These are phyloP conservation scores for Eupelmus urozonus DNA, from an alignment of 2,888 invertebrate species.

Conservation along the genomic window DNA sequence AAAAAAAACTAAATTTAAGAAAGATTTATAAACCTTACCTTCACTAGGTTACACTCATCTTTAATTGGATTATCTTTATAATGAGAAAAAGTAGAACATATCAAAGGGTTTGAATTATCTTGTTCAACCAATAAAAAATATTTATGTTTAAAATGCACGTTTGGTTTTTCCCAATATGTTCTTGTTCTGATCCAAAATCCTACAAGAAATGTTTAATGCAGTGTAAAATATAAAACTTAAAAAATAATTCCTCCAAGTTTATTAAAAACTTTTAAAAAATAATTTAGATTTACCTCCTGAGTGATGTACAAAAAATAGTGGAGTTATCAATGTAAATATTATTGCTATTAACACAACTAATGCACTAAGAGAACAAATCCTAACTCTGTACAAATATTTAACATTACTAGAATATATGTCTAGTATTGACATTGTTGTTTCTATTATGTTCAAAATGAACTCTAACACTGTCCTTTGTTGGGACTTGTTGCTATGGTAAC, in stretches of 20 bases:
- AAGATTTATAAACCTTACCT: slow-evolving; percentile 63
- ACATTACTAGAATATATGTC: slow-evolving; percentile 59
- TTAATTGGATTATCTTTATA: slow-evolving; percentile 71
- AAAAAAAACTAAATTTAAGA: neutral
- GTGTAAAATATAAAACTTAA: neutral
- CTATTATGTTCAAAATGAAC: slow-evolving; percentile 16
- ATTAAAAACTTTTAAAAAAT: slow-evolving; percentile 1
- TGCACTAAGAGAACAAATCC: slow-evolving; percentile 56
- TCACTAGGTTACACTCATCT: slow-evolving; percentile 71
- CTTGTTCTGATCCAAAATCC: slow-evolving; percentile 72
- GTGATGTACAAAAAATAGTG: slow-evolving; percentile 56
- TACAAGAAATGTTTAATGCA: slow-evolving; percentile 23
- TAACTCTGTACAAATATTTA: slow-evolving; percentile 59
- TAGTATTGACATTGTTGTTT: slow-evolving; percentile 56
- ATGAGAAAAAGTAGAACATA: slow-evolving; percentile 71
- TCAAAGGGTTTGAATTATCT: slow-evolving; percentile 65
- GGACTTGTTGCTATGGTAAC: slow-evolving; percentile 53
- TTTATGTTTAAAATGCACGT: slow-evolving; percentile 70
- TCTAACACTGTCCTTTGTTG: slow-evolving; percentile 17
- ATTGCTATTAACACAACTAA: slow-evolving; percentile 54
- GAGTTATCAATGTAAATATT: slow-evolving; percentile 45
- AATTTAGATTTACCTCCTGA: slow-evolving; percentile 56
- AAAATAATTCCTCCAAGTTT: slow-evolving; percentile 1
- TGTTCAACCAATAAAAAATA: slow-evolving; percentile 70
- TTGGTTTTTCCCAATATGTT: slow-evolving; percentile 69